phyloP scores from a whole-genome alignment of 2,113 vertebrate species.

The Eptatretus burgeri region DNA sequence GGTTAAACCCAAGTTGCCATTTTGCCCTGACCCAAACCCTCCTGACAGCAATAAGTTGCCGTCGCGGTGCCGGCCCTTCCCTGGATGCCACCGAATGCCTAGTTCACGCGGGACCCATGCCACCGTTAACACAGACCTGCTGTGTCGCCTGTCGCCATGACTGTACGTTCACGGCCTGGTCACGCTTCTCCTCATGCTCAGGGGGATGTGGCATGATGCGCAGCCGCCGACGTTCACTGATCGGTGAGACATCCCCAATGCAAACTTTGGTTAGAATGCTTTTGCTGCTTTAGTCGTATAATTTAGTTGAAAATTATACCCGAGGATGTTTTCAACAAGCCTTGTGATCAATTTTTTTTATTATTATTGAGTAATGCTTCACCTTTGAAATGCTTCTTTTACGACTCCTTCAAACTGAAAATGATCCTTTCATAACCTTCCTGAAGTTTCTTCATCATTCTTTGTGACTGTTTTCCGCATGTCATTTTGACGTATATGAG shows the following conservation, averaged over 20 bases:
- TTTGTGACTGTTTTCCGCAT: no score
- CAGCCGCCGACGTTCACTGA: conserved; percentile 31
- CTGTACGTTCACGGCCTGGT: conserved; percentile 60
- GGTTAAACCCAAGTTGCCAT: background rate
- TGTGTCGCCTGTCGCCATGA: conserved; percentile 44
- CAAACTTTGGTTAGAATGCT: no score
- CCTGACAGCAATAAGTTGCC: conserved; percentile 33
- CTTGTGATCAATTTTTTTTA: no score
- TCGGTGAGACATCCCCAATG: conserved; percentile 24
- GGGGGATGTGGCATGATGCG: conserved; percentile 25
- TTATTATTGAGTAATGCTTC: no score
- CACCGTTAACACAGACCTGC: conserved; percentile 33
- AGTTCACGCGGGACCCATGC: conserved; percentile 30
- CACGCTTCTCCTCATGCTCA: conserved; percentile 43
- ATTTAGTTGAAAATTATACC: no score
- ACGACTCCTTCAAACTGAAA: no score
- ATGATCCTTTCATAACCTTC: no score
- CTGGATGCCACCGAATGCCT: conserved; percentile 31
- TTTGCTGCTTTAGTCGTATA: no score
- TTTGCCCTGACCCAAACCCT: background rate
- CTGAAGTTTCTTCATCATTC: no score
- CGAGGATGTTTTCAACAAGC: no score
- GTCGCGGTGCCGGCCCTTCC: conserved; percentile 20
- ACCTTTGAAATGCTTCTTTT: no score
- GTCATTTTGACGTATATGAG: no score